Percentiles rank a stretch among this genome's conserved stretches.
Evolutionary conservation across 1,140 invertebrate species (phyloP).

Genomic region (Zaprionus vittiger): DNA sequence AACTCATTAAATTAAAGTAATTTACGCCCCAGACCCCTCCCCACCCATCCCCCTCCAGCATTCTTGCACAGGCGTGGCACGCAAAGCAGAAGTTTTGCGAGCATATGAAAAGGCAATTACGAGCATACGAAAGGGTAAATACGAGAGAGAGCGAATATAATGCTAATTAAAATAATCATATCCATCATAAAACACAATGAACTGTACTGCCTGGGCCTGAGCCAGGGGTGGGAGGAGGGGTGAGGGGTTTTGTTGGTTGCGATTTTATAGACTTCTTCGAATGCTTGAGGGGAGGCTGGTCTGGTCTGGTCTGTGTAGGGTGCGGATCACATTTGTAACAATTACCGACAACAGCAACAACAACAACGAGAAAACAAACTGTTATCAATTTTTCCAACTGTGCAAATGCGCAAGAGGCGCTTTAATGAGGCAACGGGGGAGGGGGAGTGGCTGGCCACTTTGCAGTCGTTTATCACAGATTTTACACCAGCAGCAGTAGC

Average conservation of each 20-base stretch:
- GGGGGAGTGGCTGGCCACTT: constrained; percentile 55
- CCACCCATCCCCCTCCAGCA: background rate
- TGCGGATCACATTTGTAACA: constrained; percentile 68
- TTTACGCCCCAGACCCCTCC: constrained; percentile 49
- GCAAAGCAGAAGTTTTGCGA: constrained; percentile 53
- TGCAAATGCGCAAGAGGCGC: constrained; percentile 24
- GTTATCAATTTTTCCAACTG: constrained; percentile 48
- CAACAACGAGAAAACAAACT: constrained; percentile 23
- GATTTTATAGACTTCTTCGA: background rate
- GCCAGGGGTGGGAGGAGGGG: background rate
- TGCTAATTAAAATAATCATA: constrained; percentile 83
- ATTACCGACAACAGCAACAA: constrained; percentile 50
- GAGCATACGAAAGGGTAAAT: constrained; percentile 61
- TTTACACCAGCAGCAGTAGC: constrained; percentile 43
- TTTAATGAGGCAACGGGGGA: constrained; percentile 21
- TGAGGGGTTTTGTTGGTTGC: background rate
- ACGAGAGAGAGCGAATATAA: constrained; percentile 67
- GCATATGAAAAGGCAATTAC: constrained; percentile 80
- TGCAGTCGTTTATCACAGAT: constrained; percentile 76
- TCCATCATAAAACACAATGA: constrained; percentile 70
- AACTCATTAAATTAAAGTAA: constrained; percentile 82
- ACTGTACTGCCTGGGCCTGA: background rate
- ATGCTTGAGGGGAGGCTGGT: background rate
- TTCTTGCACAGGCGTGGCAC: background rate
- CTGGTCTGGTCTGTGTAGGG: background rate